phyloP scores from a whole-genome alignment of 2,113 vertebrate species.

The Formicarius rufipectus region DNA sequence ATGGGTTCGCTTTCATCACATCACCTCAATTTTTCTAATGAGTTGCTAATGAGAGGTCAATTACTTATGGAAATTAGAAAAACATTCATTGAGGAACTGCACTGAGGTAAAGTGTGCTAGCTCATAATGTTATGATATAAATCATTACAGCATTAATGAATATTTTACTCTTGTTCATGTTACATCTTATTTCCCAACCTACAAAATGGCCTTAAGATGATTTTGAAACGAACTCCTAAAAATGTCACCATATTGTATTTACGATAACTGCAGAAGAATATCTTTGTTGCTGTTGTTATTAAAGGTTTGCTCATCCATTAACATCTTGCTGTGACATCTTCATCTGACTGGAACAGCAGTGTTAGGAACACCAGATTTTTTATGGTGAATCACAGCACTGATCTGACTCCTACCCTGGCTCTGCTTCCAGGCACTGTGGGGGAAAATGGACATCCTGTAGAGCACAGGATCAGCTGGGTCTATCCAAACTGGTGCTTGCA shows the following conservation, averaged over 20 bases:
- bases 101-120: slow-evolving; percentile 41
- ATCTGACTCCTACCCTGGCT: not conserved
- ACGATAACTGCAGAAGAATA: not conserved
- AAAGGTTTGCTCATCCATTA: not conserved
- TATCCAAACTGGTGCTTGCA: not conserved
- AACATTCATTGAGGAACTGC: slow-evolving; percentile 36
- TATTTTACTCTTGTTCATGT: slow-evolving; percentile 46
- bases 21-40: slow-evolving; percentile 72
- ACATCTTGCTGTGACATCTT: not conserved
- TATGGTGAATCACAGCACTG: not conserved
- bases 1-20: slow-evolving; percentile 61
- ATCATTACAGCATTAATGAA: slow-evolving; percentile 66
- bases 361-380: not conserved
- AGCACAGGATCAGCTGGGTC: not conserved
- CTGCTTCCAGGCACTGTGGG: not conserved
- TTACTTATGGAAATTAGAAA: slow-evolving; percentile 73
- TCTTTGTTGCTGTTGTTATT: not conserved
- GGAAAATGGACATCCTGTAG: not conserved
- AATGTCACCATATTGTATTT: not conserved
- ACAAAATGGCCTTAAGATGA: not conserved
- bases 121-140: slow-evolving; percentile 52
- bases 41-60: slow-evolving; percentile 72
- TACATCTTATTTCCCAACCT: slow-evolving; percentile 20
- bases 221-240: slow-evolving; percentile 1
- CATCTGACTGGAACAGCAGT: not conserved